A percentile compares a stretch with the other conserved stretches of the same genome.
Conservation (phyloP, 2,113 vertebrate genomes). For the Nansenia antarctica region DNA sequence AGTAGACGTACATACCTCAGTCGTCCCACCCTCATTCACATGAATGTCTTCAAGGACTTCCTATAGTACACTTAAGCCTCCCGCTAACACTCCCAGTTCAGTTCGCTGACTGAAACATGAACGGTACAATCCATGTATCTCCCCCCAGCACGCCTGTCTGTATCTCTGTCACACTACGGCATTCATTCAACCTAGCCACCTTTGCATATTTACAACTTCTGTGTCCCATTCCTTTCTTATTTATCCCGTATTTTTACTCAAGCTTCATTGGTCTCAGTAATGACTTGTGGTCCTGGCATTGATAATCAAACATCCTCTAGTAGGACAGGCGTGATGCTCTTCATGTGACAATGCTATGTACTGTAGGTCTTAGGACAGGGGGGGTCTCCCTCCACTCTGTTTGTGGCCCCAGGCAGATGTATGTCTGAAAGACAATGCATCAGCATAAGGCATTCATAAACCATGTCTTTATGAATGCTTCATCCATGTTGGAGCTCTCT, state of each 20-base stretch:
- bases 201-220: neutral
- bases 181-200: neutral
- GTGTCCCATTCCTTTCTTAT: neutral
- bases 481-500: constrained; percentile 14
- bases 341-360: neutral
- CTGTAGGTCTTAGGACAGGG: constrained; percentile 20
- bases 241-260: neutral
- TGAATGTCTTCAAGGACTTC: constrained; percentile 17
- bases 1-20: neutral
- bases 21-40: constrained; percentile 20
- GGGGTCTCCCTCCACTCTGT: neutral
- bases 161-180: neutral
- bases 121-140: constrained; percentile 13
- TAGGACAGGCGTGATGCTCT: neutral
- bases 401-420: constrained; percentile 18
- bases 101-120: constrained; percentile 27
- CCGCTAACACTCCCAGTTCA: neutral
- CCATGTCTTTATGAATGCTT: constrained; percentile 26
- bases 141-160: neutral
- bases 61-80: neutral
- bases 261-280: neutral
- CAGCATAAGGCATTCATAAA: constrained; percentile 19
- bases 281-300: neutral
- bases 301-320: neutral
- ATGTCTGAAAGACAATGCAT: constrained; percentile 5